Evolutionary conservation across 1,140 invertebrate genomes (phyloP).

Genomic region (Paraescarpia echinospica): DNA sequence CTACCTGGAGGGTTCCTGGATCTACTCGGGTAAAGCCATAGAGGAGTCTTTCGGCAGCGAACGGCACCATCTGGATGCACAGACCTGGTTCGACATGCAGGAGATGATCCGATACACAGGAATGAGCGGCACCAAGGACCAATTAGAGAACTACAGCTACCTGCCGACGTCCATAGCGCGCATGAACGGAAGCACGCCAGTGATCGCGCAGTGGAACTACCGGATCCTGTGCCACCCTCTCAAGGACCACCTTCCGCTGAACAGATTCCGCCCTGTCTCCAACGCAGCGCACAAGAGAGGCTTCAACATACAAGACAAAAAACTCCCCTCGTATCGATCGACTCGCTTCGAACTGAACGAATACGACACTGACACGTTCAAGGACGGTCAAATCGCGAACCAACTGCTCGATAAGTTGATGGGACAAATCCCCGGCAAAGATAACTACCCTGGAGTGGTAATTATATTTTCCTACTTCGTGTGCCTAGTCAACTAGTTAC

Average conservation of each 20-base stretch:
- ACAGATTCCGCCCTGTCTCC: neutral
- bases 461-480: neutral
- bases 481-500: neutral
- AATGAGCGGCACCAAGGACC: conserved; percentile 37
- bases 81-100: neutral
- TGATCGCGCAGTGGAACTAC: conserved; percentile 42
- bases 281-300: neutral
- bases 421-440: conserved; percentile 22
- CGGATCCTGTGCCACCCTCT: conserved; percentile 37
- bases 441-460: conserved; percentile 17
- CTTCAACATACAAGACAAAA: neutral
- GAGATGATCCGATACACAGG: conserved; percentile 35
- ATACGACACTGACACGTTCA: neutral
- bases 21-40: conserved; percentile 17
- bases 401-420: conserved; percentile 20
- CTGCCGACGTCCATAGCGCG: conserved; percentile 40
- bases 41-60: conserved; percentile 13
- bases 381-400: neutral
- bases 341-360: neutral
- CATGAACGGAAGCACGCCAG: conserved; percentile 30
- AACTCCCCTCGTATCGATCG: neutral
- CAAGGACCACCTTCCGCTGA: conserved; percentile 30
- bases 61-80: neutral
- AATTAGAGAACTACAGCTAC: conserved; percentile 38
- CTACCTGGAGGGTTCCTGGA: conserved; percentile 42